Conservation (phyloP, 2,113 vertebrate species). For the Gambusia holbrooki region DNA sequence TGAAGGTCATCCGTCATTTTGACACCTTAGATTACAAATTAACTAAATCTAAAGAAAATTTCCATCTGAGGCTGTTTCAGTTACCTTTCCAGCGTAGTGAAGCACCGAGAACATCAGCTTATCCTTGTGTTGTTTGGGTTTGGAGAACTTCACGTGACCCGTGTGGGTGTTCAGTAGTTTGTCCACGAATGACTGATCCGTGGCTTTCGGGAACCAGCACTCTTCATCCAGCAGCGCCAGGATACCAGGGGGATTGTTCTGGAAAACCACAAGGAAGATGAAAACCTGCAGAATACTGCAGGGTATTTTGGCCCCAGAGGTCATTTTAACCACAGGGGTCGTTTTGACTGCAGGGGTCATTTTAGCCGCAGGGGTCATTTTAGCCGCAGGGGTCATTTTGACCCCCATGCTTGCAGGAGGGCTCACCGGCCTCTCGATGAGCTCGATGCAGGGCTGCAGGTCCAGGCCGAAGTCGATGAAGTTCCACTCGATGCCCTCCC, state of each 20-base stretch:
- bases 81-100: conserved; percentile 95
- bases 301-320: too few relatives aligned
- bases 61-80: background rate
- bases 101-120: conserved; percentile 92
- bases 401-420: background rate
- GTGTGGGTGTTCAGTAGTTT: conserved; percentile 89
- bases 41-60: background rate
- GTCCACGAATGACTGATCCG: conserved; percentile 92
- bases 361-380: too few relatives aligned
- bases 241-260: conserved; percentile 96
- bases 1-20: too few relatives aligned
- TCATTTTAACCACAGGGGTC: too few relatives aligned
- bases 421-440: conserved; percentile 86
- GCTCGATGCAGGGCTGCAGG: conserved; percentile 95
- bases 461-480: conserved; percentile 98
- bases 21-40: too few relatives aligned
- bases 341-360: background rate
- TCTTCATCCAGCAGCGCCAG: conserved; percentile 95
- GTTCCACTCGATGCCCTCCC: conserved; percentile 95
- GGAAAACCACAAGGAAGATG: conserved; percentile 16
- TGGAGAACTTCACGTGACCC: conserved; percentile 91
- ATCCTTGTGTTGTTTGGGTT: conserved; percentile 92
- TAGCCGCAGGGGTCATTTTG: background rate
- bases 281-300: too few relatives aligned
- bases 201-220: conserved; percentile 98